Conservation (phyloP, 2,797 vertebrate genomes). For the Hapalemur alaotrensis region DNA sequence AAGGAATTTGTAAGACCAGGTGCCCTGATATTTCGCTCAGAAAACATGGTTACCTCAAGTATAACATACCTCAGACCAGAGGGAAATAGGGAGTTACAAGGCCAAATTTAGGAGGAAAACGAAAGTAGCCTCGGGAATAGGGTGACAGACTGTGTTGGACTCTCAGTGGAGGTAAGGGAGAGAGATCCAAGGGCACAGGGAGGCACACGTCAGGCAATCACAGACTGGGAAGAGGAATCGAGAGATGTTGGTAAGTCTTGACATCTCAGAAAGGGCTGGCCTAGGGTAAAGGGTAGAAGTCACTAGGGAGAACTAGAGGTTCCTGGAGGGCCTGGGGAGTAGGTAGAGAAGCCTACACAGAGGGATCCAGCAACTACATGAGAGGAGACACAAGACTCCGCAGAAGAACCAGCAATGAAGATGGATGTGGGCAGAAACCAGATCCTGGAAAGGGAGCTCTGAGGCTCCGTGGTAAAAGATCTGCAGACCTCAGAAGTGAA, state of each 20-base stretch:
- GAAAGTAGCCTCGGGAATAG: neutral
- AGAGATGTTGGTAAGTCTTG: neutral
- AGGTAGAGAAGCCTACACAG: neutral
- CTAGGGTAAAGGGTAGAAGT: neutral
- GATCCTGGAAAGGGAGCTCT: neutral
- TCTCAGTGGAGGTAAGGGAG: neutral
- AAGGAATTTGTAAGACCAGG: neutral
- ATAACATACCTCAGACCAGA: neutral
- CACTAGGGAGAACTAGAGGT: neutral
- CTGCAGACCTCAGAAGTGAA: neutral
- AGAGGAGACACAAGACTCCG: neutral
- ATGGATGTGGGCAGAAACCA: neutral
- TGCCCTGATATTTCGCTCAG: conserved; percentile 17
- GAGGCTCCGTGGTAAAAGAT: neutral
- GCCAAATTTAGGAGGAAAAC: neutral
- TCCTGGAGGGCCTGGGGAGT: neutral
- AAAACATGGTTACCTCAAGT: conserved; percentile 24
- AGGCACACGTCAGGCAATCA: neutral
- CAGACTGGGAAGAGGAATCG: neutral
- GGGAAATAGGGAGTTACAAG: neutral
- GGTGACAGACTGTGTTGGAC: neutral
- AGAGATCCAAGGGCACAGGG: neutral
- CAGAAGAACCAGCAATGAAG: neutral
- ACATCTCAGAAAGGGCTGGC: neutral
- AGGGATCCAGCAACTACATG: neutral